A percentile compares a stretch with the other conserved stretches of the same genome.
Conservation (phyloP, 2,113 vertebrate genomes). For the Porphyrio hochstetteri region DNA sequence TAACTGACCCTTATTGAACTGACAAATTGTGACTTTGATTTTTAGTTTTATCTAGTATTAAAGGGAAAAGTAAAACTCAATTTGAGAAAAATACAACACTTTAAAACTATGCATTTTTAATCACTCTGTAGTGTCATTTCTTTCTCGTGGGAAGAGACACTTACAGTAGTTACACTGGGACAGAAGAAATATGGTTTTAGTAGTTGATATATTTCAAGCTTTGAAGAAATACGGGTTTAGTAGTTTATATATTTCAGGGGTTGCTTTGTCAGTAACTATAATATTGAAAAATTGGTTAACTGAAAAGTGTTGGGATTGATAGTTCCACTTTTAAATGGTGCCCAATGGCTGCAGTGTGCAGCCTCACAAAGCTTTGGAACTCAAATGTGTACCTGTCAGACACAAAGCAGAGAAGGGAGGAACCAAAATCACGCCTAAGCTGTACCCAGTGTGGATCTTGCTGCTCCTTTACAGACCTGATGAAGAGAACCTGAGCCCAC, state of each 20-base stretch:
- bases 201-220: not conserved
- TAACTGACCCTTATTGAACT: not conserved
- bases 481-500: not conserved
- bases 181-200: not conserved
- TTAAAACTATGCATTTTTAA: not conserved
- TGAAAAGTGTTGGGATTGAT: not conserved
- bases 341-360: not conserved
- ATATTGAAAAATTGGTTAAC: not conserved
- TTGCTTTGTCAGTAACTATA: not conserved
- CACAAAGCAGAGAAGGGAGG: not conserved
- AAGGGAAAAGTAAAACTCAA: not conserved
- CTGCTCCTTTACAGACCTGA: not conserved
- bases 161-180: not conserved
- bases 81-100: not conserved
- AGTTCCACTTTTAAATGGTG: not conserved
- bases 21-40: not conserved
- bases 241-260: no score
- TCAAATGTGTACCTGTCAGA: not conserved
- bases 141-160: not conserved
- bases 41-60: not conserved
- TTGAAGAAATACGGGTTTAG: not conserved
- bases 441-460: not conserved
- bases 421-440: not conserved
- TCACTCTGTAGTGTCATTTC: fast-evolving
- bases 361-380: not conserved